Evolutionary conservation across 2,888 invertebrate genomes (phyloP).

Genomic region (Sphecodes monilicornis): DNA sequence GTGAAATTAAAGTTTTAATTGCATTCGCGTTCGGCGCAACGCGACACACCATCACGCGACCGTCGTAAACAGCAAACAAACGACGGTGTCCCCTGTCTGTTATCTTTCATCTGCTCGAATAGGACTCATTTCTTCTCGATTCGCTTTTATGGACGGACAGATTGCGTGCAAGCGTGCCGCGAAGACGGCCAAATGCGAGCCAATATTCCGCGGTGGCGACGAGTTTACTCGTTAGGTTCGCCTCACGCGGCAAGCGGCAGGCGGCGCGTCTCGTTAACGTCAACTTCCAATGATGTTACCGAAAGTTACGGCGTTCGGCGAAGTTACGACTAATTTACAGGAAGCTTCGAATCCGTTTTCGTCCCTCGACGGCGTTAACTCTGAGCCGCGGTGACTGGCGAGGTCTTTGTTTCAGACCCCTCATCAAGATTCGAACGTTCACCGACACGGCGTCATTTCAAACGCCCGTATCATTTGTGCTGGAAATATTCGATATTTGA

Average conservation of each 20-base stretch:
- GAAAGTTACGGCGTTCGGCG: conserved; percentile 34
- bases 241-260: neutral
- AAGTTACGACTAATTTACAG: conserved; percentile 46
- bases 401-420: neutral
- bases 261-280: conserved; percentile 34
- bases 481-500: neutral
- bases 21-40: conserved; percentile 29
- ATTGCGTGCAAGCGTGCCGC: neutral
- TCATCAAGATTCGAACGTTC: neutral
- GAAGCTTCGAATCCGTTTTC: conserved; percentile 8
- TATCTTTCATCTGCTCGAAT: neutral
- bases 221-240: conserved; percentile 11
- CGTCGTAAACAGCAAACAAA: conserved; percentile 19
- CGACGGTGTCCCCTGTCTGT: neutral
- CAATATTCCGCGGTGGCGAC: neutral
- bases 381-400: conserved; percentile 19
- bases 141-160: neutral
- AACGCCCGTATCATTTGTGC: neutral
- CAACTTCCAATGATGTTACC: conserved; percentile 51
- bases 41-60: conserved; percentile 13
- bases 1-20: conserved; percentile 32
- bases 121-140: neutral
- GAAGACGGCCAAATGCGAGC: conserved; percentile 12
- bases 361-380: conserved; percentile 22
- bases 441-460: neutral